Percentiles rank a stretch among this genome's conserved stretches.
These are phyloP conservation scores for Brachyistius frenatus DNA, from an alignment of 2,113 vertebrate genomes.

Conservation along the genomic window DNA sequence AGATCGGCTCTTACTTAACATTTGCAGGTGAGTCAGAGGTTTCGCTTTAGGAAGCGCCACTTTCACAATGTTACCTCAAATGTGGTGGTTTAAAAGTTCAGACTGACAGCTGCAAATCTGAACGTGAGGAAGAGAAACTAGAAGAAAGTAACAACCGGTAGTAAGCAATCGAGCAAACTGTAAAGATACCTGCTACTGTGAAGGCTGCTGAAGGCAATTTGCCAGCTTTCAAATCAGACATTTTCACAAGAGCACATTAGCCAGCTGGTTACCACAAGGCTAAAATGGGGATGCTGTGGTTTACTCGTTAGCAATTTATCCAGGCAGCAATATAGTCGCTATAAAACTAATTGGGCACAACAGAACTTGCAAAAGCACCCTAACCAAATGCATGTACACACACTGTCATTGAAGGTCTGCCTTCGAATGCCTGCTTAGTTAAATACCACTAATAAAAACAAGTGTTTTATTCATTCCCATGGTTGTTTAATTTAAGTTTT, in stretches of 20 bases:
- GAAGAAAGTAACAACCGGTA: not conserved
- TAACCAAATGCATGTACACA: not conserved
- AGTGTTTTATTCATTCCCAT: not conserved
- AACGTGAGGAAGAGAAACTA: conserved; percentile 53
- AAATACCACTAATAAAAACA: not conserved
- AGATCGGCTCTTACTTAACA: not conserved
- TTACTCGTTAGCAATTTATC: conserved; percentile 1
- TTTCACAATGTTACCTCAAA: not conserved
- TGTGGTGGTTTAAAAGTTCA: not conserved
- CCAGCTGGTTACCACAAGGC: not conserved
- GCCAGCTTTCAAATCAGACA: not conserved
- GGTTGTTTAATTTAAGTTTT: not conserved
- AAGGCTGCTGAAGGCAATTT: not conserved
- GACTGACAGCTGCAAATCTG: conserved; percentile 2
- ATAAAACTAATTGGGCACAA: conserved; percentile 17
- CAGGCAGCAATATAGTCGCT: not conserved
- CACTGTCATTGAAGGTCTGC: not conserved
- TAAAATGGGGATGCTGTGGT: not conserved
- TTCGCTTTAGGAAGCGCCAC: conserved; percentile 10
- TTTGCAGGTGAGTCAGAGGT: not conserved
- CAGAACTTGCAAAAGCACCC: not conserved
- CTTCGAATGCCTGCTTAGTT: conserved; percentile 5
- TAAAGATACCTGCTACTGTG: not conserved
- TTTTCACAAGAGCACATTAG: conserved; percentile 6
- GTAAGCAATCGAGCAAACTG: not conserved